phyloP scores from a whole-genome alignment of 2,888 invertebrate species.

The Nebria salina region DNA sequence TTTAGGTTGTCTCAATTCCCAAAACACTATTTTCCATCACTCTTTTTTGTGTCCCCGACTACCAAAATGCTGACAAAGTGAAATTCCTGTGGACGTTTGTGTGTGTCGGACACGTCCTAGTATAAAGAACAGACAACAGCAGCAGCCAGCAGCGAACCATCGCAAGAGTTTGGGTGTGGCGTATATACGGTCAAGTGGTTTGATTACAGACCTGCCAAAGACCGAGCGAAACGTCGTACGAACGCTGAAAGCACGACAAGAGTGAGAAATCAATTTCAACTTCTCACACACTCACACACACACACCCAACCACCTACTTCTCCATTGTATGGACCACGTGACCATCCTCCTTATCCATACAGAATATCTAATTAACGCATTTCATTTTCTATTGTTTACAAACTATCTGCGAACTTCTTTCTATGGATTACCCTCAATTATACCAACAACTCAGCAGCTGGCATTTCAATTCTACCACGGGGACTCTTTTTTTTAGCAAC shows the following conservation, averaged over 20 bases:
- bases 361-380: neutral
- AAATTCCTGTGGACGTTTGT: conserved; percentile 11
- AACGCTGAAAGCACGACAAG: conserved; percentile 55
- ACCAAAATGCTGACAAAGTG: neutral
- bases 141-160: neutral
- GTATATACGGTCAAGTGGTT: conserved; percentile 56
- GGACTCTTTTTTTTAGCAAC: too few relatives aligned
- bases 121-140: conserved; percentile 4
- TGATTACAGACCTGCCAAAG: conserved; percentile 59
- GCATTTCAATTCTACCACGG: too few relatives aligned
- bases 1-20: too few relatives aligned
- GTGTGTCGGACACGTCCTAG: conserved; percentile 8
- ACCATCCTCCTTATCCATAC: neutral
- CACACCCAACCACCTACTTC: conserved; percentile 38
- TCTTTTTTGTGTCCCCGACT: neutral
- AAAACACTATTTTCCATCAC: neutral
- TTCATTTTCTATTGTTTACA: neutral
- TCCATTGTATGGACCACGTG: conserved; percentile 52
- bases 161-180: neutral
- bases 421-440: neutral
- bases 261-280: conserved; percentile 59
- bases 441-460: too few relatives aligned
- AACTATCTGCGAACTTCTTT: neutral
- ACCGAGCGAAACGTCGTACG: conserved; percentile 53
- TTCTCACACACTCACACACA: conserved; percentile 50